Evolutionary conservation across 2,797 vertebrate genomes (phyloP).

Genomic region (Lacerta agilis): DNA sequence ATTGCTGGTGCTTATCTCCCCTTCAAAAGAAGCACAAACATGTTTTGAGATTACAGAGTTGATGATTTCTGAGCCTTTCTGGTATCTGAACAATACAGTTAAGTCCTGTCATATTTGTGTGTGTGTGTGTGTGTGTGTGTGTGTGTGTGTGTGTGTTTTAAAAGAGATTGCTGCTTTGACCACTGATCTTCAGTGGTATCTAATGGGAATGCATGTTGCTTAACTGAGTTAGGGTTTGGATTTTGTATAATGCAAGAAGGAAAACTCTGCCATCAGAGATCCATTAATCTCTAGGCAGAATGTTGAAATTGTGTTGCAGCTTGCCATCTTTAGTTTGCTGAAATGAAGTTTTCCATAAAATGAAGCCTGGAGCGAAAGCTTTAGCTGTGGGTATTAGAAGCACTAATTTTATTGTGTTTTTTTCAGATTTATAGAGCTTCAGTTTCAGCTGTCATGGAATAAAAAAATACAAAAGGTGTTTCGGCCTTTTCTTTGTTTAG

Average conservation of each 20-base stretch:
- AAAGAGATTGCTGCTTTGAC: not conserved
- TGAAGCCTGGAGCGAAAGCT: constrained; percentile 58
- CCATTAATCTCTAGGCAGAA: not conserved
- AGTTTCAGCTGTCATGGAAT: constrained; percentile 4
- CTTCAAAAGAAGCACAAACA: not conserved
- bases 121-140: too few species aligned
- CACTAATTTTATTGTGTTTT: constrained; percentile 66
- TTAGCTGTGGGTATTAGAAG: not conserved
- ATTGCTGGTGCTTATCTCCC: not conserved
- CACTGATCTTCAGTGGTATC: not conserved
- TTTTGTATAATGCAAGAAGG: not conserved
- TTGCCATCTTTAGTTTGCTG: constrained; percentile 46
- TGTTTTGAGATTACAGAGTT: not conserved
- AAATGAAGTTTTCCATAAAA: constrained; percentile 40
- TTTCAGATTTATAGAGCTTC: constrained; percentile 65
- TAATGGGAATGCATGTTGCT: not conserved
- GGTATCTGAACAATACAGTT: too few species aligned
- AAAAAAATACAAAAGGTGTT: not conserved
- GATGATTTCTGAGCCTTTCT: not conserved
- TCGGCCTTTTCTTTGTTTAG: not conserved
- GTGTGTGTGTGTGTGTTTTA: not conserved
- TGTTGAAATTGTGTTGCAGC: not conserved
- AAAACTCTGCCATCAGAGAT: not conserved
- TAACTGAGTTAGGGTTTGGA: not conserved
- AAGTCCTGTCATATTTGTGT: too few species aligned